These are phyloP conservation scores for Onychostoma macrolepis DNA, from an alignment of 2,113 vertebrate genomes.

Conservation along the genomic window DNA sequence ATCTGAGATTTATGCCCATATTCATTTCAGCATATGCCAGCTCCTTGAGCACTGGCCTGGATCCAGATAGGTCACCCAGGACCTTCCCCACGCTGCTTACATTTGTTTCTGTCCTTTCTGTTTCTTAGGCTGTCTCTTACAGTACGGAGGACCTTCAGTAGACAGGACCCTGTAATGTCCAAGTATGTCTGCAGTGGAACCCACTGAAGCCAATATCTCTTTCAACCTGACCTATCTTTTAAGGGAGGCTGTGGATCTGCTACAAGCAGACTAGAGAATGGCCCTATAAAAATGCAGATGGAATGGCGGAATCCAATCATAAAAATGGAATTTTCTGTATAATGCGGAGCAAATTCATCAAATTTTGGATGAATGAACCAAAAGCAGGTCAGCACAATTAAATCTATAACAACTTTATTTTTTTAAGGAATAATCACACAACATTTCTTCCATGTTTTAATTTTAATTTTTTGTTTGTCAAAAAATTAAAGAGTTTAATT, in stretches of 20 bases:
- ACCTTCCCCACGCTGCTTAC: neutral
- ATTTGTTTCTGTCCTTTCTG: neutral
- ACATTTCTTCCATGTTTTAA: too few species aligned
- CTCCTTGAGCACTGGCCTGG: slow-evolving; percentile 11
- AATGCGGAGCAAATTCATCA: too few species aligned
- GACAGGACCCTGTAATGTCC: neutral
- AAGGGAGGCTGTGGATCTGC: neutral
- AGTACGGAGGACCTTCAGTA: neutral
- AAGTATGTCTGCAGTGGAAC: neutral
- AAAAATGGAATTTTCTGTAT: too few species aligned
- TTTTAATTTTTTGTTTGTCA: too few species aligned
- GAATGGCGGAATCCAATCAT: too few species aligned
- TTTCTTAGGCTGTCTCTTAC: neutral
- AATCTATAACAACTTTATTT: too few species aligned
- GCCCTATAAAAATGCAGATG: too few species aligned
- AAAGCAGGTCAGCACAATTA: too few species aligned
- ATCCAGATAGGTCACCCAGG: neutral
- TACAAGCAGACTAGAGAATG: neutral
- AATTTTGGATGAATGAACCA: too few species aligned
- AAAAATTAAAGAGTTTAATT: too few species aligned
- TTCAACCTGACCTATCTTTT: neutral
- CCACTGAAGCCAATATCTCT: neutral
- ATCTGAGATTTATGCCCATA: neutral
- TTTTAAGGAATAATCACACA: too few species aligned
- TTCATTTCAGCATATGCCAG: slow-evolving; percentile 44